Base-by-base conservation (phyloP, 2,888 invertebrate species). In the Chaitophorus viminalis region DNA sequence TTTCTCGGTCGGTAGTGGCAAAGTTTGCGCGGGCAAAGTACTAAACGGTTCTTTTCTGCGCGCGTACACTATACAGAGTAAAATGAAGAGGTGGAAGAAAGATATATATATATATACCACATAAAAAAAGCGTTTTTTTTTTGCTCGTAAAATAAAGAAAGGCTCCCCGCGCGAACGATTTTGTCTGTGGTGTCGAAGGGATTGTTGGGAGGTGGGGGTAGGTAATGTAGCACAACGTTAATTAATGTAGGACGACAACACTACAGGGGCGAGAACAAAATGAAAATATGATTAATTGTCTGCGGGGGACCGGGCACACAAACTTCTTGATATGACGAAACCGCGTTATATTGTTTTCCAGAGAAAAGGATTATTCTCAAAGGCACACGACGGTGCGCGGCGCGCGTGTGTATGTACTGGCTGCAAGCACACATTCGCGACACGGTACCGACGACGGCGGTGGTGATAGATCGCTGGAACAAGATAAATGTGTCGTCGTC, bases 231-330 rank as follows among this genome's bases (percentile, higher is more conserved):
- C 86, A 46, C 85, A 79, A 72, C 86, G 79, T 86, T 86, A 86
- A 86, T 86, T 86, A 86, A 86, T 86, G 86, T 79, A 79, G 25
- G 86, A 86, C 86, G 86, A 86, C 86, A 79, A 86, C 86, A 78
- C 46, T 78, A 52, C 39, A 65, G 8, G 25, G 68, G 77, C 68
- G 77, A 76, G 77, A 76, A 85, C 86, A 86, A 86, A 86, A 86
- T 86, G 78, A 86, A 86, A 79, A 86, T 86, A 79, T 79, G 86
- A 86, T 86, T 86, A 86, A 86, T 86, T 79, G 79, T 86, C 18
- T 5, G 39, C 8, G 8, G 8, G 36, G 33, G 76, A 36, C 65
- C 70, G 78, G 54, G 52, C 54, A 25, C 39, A 39, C 83, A 86
- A 86, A 86, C 86, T 86, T 86, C 86, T 86, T 72, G 86, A 86